Evolutionary conservation across 2,797 vertebrate genomes (phyloP).

Genomic region (Ficedula albicollis): DNA sequence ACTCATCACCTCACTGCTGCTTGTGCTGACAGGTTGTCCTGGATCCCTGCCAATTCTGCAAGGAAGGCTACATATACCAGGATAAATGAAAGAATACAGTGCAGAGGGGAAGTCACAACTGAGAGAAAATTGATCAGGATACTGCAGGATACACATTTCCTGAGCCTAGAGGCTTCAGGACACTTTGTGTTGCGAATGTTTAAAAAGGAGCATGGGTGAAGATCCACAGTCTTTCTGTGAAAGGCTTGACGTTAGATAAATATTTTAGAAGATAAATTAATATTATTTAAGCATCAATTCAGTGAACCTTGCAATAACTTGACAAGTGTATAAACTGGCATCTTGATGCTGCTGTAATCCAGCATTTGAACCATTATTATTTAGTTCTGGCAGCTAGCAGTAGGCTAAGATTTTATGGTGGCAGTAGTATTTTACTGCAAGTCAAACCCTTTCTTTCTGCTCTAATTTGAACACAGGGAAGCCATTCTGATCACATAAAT

Average conservation of each 20-base stretch:
- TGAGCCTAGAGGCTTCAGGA: not conserved
- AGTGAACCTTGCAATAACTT: not conserved
- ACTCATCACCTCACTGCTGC: slow-evolving; percentile 49
- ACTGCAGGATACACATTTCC: not conserved
- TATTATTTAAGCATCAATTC: not conserved
- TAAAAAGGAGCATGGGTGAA: not conserved
- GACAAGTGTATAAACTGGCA: not conserved
- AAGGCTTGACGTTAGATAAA: not conserved
- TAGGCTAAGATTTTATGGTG: not conserved
- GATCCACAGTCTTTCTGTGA: not conserved
- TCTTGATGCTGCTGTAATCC: not conserved
- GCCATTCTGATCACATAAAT: not conserved
- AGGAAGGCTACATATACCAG: not conserved
- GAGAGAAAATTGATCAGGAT: not conserved
- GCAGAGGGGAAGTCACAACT: not conserved
- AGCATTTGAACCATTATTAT: not conserved
- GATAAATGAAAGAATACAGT: not conserved
- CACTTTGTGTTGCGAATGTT: not conserved
- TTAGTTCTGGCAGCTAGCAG: not conserved
- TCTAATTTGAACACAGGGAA: not conserved
- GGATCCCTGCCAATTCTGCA: not conserved
- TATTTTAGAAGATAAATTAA: not conserved
- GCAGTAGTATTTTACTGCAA: not conserved
- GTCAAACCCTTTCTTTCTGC: not conserved
- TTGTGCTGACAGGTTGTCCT: slow-evolving; percentile 11